phyloP scores from a whole-genome alignment of 2,888 invertebrate species.

The Epirrita christyi region DNA sequence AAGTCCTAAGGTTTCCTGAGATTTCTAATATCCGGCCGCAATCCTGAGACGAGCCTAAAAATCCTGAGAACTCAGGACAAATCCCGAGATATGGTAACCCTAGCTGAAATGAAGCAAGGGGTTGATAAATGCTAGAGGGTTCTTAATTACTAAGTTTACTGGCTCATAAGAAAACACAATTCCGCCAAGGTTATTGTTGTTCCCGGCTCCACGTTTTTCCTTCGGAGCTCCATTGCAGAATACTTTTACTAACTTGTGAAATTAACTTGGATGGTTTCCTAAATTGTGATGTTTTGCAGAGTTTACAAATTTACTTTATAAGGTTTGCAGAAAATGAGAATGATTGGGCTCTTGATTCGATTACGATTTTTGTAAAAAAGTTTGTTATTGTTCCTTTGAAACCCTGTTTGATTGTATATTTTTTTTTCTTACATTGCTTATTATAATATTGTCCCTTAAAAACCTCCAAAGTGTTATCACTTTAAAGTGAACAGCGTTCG shows the following conservation, averaged over 20 bases:
- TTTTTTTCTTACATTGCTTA: too few species aligned
- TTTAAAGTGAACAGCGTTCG: too few species aligned
- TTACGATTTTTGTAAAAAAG: neutral
- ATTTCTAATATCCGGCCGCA: too few species aligned
- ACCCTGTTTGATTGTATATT: too few species aligned
- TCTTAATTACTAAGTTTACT: slow-evolving; percentile 1
- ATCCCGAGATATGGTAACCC: too few species aligned
- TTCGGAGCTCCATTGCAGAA: neutral
- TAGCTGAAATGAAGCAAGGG: too few species aligned
- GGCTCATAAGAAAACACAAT: slow-evolving; percentile 12
- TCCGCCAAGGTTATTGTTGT: slow-evolving; percentile 1
- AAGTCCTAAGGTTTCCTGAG: too few species aligned
- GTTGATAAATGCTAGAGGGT: slow-evolving; percentile 1
- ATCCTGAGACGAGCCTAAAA: too few species aligned
- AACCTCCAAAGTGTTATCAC: too few species aligned
- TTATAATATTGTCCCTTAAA: too few species aligned
- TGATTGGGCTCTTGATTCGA: neutral
- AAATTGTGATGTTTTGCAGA: neutral
- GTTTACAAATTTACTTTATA: neutral
- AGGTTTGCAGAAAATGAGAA: neutral
- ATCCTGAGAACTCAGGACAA: too few species aligned
- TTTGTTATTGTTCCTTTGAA: too few species aligned
- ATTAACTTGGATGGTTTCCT: slow-evolving; percentile 5
- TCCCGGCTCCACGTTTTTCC: neutral
- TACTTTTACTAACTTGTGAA: neutral